Evolutionary conservation across 1,140 invertebrate species (phyloP).

Genomic region (Drosophila prosaltans): DNA sequence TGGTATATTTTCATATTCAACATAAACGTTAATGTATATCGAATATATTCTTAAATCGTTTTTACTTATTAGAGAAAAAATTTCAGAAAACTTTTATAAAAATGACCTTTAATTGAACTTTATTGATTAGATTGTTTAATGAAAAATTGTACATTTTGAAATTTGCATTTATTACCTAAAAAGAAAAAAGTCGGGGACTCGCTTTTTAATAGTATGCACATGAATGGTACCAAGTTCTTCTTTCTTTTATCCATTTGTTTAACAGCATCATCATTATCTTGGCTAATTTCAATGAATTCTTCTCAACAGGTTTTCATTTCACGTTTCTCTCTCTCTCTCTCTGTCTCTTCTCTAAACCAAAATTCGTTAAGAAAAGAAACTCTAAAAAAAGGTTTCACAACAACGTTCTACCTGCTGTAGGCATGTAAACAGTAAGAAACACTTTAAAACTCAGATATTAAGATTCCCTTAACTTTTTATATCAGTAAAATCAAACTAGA

Average conservation of each 20-base stretch:
- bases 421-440: background rate
- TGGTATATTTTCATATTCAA: too few species aligned
- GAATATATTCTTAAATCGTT: too few species aligned
- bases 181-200: background rate
- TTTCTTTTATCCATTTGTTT: background rate
- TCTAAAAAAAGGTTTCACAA: slow-evolving; percentile 17
- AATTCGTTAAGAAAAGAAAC: slow-evolving; percentile 33
- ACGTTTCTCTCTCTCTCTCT: slow-evolving; percentile 38
- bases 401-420: slow-evolving; percentile 32
- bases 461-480: slow-evolving; percentile 6
- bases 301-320: slow-evolving; percentile 1
- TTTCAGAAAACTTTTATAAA: too few species aligned
- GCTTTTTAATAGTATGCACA: background rate
- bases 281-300: slow-evolving; percentile 16
- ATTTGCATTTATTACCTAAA: background rate
- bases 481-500: too few species aligned
- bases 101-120: too few species aligned
- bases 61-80: too few species aligned
- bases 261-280: background rate
- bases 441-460: background rate
- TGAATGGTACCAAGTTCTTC: background rate
- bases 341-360: slow-evolving; percentile 20
- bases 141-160: too few species aligned
- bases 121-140: too few species aligned
- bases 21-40: too few species aligned